Conservation (phyloP, 2,888 invertebrate species). For the Tolmerus cingulatus region DNA sequence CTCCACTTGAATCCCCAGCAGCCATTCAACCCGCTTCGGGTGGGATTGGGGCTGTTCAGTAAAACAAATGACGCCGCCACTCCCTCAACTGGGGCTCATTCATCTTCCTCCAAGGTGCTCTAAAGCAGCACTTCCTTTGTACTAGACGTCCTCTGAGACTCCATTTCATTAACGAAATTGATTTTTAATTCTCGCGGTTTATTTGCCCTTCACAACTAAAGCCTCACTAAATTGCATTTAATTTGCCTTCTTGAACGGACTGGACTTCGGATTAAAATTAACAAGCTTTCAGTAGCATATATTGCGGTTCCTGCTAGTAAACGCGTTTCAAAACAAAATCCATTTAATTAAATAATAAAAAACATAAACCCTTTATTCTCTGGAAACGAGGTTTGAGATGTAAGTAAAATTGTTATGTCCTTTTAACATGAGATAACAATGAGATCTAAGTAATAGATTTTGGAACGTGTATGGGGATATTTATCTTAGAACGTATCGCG, state of each 20-base stretch:
- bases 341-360: too few species aligned
- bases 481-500: too few species aligned
- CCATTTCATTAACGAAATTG: background rate
- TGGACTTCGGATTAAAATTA: background rate
- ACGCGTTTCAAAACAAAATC: too few species aligned
- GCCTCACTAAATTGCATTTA: background rate
- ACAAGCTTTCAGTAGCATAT: background rate
- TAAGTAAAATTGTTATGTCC: too few species aligned
- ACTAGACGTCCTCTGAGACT: background rate
- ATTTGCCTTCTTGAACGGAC: background rate
- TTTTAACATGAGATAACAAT: too few species aligned
- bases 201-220: background rate
- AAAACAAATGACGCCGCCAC: background rate
- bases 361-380: too few species aligned
- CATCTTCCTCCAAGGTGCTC: background rate
- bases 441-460: too few species aligned
- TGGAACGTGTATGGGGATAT: too few species aligned
- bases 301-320: too few species aligned
- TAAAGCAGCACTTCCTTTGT: background rate
- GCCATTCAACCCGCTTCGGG: background rate
- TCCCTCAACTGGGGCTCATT: background rate
- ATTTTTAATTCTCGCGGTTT: background rate
- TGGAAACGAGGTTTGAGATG: too few species aligned
- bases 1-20: background rate
- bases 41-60: background rate